Conservation (phyloP, 2,797 vertebrate species). For the Macrochelys suwanniensis region DNA sequence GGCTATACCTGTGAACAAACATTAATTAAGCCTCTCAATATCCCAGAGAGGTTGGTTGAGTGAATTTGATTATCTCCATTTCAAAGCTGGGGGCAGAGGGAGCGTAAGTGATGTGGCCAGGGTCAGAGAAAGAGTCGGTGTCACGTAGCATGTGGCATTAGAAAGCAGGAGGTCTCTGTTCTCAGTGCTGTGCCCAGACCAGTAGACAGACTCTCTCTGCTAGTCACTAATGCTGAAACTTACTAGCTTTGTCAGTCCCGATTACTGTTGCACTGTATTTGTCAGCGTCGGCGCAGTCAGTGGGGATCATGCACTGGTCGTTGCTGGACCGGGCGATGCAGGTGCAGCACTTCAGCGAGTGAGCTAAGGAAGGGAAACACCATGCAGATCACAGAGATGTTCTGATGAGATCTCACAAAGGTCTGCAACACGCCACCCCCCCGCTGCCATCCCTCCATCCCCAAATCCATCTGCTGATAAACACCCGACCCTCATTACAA, state of each 20-base stretch:
- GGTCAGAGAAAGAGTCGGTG: neutral
- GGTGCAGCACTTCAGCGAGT: neutral
- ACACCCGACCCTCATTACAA: neutral
- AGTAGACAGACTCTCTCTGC: neutral
- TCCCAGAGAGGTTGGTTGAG: neutral
- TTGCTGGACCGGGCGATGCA: neutral
- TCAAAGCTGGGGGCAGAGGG: neutral
- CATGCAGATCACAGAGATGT: neutral
- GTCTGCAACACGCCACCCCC: no score
- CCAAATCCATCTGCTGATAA: neutral
- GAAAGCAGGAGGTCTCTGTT: neutral
- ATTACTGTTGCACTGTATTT: neutral
- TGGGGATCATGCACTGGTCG: neutral
- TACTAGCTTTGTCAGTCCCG: neutral
- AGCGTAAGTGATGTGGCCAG: neutral
- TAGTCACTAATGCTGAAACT: neutral
- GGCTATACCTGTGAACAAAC: neutral
- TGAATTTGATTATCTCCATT: neutral
- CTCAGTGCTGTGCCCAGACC: neutral
- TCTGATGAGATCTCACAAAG: neutral
- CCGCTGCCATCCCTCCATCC: no score
- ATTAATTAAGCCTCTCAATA: neutral
- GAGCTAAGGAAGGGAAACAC: neutral
- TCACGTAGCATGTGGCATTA: neutral
- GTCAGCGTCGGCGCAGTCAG: accelerated